These are phyloP conservation scores for Sebastes steindachneri DNA, from an alignment of 2,797 vertebrate genomes.

Conservation along the genomic window DNA sequence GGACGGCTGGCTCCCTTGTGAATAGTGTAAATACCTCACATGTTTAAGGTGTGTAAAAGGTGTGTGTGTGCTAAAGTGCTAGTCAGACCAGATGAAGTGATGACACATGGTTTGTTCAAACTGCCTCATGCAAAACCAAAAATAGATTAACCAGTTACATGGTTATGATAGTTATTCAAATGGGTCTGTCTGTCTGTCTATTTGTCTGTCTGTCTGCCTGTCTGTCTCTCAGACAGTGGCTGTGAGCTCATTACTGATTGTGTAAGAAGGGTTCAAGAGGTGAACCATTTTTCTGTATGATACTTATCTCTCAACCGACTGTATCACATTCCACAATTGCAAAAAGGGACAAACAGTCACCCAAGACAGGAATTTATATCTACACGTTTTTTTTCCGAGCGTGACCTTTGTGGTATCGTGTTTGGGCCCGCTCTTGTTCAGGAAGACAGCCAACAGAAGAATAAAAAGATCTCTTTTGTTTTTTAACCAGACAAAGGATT, in stretches of 20 bases:
- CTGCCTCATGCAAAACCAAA: slow-evolving; percentile 18
- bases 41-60: slow-evolving; percentile 39
- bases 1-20: not conserved
- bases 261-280: slow-evolving; percentile 14
- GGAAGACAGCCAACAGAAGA: slow-evolving; percentile 26
- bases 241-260: not conserved
- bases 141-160: slow-evolving; percentile 22
- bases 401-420: slow-evolving; percentile 41
- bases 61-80: slow-evolving; percentile 45
- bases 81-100: slow-evolving; percentile 63
- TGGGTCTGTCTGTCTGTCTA: not conserved
- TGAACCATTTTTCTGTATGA: slow-evolving; percentile 44
- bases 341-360: slow-evolving; percentile 33
- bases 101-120: slow-evolving; percentile 16
- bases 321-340: slow-evolving; percentile 42
- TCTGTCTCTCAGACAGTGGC: not conserved
- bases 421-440: slow-evolving; percentile 40
- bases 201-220: not conserved
- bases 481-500: not conserved
- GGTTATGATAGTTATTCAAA: not conserved
- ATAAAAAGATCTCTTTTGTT: not conserved
- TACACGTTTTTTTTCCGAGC: not conserved
- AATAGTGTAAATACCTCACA: slow-evolving; percentile 39
- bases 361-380: slow-evolving; percentile 34
- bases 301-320: slow-evolving; percentile 36